Evolutionary conservation across 1,140 invertebrate species (phyloP).

Genomic region (Galleria mellonella): DNA sequence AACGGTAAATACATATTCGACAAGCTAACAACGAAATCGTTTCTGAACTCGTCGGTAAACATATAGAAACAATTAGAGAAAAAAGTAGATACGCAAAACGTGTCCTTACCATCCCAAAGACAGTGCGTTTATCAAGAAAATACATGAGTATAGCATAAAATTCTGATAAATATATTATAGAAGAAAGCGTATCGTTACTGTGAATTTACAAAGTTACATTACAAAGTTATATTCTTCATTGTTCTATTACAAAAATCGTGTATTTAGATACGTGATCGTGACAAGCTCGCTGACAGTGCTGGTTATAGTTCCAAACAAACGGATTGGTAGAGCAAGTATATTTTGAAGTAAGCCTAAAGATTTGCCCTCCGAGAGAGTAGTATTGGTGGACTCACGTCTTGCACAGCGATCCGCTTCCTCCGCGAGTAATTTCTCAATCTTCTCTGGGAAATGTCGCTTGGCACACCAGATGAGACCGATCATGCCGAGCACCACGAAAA

Average conservation of each 20-base stretch:
- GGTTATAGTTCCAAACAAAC: conserved; percentile 2
- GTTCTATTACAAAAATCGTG: background rate
- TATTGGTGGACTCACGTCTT: conserved; percentile 62
- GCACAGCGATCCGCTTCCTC: conserved; percentile 83
- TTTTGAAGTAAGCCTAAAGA: conserved; percentile 37
- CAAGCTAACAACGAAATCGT: conserved; percentile 9
- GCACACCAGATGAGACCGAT: conserved; percentile 87
- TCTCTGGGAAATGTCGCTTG: conserved; percentile 87
- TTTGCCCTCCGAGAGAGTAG: conserved; percentile 35
- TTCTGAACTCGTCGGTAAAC: conserved; percentile 42
- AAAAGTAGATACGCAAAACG: conserved; percentile 30
- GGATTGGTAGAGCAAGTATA: conserved; percentile 18
- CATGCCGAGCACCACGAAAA: conserved; percentile 82
- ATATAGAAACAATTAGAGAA: conserved; percentile 31
- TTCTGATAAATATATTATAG: conserved; percentile 13
- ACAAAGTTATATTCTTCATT: background rate
- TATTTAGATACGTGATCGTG: conserved; percentile 7
- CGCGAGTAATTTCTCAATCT: conserved; percentile 86
- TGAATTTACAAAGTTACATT: conserved; percentile 11
- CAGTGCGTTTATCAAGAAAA: conserved; percentile 47
- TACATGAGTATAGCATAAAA: conserved; percentile 40
- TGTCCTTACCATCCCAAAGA: conserved; percentile 55
- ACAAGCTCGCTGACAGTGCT: conserved; percentile 8
- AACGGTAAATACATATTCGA: background rate
- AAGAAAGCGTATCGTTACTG: conserved; percentile 33